Base-by-base conservation (phyloP, 1,140 invertebrate species). In the Macrobrachium nipponense region DNA sequence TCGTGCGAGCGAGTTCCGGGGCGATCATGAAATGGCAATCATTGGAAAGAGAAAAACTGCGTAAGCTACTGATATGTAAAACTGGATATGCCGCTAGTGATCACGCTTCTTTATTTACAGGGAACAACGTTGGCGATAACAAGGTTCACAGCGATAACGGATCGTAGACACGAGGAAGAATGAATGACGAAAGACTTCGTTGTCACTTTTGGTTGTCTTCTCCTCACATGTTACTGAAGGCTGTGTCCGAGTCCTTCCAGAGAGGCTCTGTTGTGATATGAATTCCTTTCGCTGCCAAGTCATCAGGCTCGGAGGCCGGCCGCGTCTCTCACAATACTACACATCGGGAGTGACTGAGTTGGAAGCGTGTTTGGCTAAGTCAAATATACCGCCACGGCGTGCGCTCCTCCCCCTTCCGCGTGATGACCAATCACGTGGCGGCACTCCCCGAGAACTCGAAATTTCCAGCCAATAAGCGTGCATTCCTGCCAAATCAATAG, bases 401-500 rank as follows among this genome's bases (percentile, higher is more conserved):
- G 59, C 14, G 83, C 77, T 72, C 83, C 83, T 76, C 83, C 83
- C 77, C 83, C 7, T 44, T 51, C 44, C 62, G 4, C 14, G 76
- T 43, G 51, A n/a, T 59, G 68, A 59, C 83, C 83, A 86, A 58
- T 86, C 76, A 73, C 44, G 73, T n/a, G 76, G 20, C 12, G 8
- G 76, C 17, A 64, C 58, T 77, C 66, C 77, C 7, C 11, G 73
- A 77, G 83, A 80, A 79, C 83, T 72, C 77, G 27, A 59, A 18
- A n/a, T 68, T 73, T 51, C 68, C 83, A n/a, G 66, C 83, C 83
- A 86, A 86, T 86, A 60, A 73, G 62, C 76, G 27, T 62, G 20
- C 77, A 80, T 36, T 86, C 83, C 76, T 59, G 27, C 23, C 51
- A 77, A 77, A 86, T 86, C 83, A 86, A 86, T 86, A 86, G 83